phyloP scores from a whole-genome alignment of 2,888 invertebrate genomes.

The Hartigia nigra region DNA sequence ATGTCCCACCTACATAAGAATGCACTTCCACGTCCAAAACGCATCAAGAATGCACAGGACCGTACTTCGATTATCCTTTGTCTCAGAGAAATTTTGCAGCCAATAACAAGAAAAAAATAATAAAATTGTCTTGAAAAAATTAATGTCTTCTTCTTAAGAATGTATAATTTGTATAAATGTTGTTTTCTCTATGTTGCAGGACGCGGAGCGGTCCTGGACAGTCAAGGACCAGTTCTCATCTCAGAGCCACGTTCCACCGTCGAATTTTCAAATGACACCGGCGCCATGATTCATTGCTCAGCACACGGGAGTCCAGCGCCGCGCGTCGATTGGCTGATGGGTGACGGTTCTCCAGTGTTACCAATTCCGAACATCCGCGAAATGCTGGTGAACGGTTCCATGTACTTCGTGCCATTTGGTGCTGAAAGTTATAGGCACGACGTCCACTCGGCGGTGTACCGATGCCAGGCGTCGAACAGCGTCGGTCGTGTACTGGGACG shows the following conservation, averaged over 20 bases:
- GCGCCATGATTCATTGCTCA: constrained; percentile 80
- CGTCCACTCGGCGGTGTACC: constrained; percentile 86
- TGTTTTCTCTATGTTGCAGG: constrained; percentile 38
- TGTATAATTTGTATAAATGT: background rate
- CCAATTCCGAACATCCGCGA: constrained; percentile 76
- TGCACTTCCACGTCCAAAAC: background rate
- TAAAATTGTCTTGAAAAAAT: background rate
- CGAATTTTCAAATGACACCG: constrained; percentile 82
- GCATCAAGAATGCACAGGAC: background rate
- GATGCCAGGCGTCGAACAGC: constrained; percentile 73
- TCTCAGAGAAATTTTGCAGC: too few species aligned
- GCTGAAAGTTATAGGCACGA: constrained; percentile 84
- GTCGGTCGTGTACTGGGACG: constrained; percentile 85
- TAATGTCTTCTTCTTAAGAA: background rate
- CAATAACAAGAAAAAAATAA: too few species aligned
- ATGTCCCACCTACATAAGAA: too few species aligned
- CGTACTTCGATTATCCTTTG: too few species aligned
- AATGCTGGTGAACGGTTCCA: constrained; percentile 84
- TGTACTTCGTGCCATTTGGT: constrained; percentile 87
- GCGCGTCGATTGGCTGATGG: constrained; percentile 81
- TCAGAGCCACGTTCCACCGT: constrained; percentile 82
- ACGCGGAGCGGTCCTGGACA: constrained; percentile 63
- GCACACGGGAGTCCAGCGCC: constrained; percentile 83
- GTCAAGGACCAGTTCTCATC: constrained; percentile 81
- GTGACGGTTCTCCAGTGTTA: constrained; percentile 76